These are phyloP conservation scores for Benthosema pterotum DNA, from an alignment of 2,797 vertebrate genomes.

Conservation along the genomic window DNA sequence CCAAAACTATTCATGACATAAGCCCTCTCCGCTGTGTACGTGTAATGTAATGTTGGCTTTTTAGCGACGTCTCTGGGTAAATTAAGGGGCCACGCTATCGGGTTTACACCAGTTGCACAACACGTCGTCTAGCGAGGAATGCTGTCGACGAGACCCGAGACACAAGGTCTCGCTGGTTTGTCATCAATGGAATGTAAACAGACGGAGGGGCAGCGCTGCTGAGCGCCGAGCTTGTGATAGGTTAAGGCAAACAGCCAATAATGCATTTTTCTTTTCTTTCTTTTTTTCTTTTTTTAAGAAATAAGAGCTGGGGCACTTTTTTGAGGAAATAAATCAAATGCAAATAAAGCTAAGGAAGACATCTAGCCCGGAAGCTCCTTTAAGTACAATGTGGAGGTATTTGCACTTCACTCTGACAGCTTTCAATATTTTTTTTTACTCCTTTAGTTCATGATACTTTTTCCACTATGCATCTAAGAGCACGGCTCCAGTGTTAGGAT, in stretches of 20 bases:
- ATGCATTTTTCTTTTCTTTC: no score
- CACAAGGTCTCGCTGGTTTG: constrained; percentile 1
- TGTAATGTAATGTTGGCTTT: constrained; percentile 19
- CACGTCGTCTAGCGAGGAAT: constrained; percentile 24
- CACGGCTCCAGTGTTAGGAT: not conserved
- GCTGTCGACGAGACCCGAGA: constrained; percentile 11
- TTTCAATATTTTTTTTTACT: no score
- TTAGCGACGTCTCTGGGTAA: not conserved
- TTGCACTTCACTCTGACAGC: no score
- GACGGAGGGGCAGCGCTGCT: constrained; percentile 25
- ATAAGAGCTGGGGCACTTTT: no score
- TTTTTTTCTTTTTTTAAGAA: no score
- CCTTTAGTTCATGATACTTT: no score
- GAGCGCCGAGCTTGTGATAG: not conserved
- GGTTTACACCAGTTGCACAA: constrained; percentile 1
- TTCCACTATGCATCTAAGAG: not conserved
- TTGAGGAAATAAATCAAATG: no score
- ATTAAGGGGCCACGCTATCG: constrained; percentile 28
- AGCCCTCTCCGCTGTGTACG: constrained; percentile 14
- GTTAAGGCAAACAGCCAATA: no score
- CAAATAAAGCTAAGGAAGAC: no score
- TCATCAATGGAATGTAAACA: constrained; percentile 36
- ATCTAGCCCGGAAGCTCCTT: no score
- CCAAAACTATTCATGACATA: constrained; percentile 33
- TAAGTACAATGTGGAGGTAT: no score